Conservation (phyloP, 2,888 invertebrate genomes). For the Anthophora plumipes region DNA sequence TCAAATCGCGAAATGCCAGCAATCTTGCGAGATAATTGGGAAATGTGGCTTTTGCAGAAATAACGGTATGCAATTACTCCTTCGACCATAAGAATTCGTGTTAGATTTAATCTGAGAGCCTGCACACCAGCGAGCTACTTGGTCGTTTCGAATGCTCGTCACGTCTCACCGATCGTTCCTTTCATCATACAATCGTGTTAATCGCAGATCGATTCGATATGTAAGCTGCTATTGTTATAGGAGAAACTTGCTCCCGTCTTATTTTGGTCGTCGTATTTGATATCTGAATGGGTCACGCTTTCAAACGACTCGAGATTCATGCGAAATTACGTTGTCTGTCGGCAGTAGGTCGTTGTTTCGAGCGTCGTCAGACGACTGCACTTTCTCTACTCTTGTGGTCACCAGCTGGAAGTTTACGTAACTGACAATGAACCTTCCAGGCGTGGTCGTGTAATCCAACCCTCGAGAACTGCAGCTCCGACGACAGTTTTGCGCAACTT, state of each 20-base stretch:
- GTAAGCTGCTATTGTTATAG: not conserved
- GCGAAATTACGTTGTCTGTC: constrained; percentile 14
- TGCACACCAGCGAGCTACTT: not conserved
- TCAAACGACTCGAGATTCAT: not conserved
- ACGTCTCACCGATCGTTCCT: not conserved
- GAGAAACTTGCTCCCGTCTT: not conserved
- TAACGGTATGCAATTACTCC: constrained; percentile 7
- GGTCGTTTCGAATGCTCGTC: not conserved
- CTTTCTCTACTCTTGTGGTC: constrained; percentile 75
- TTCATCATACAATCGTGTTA: not conserved
- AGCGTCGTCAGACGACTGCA: constrained; percentile 62
- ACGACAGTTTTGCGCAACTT: not conserved
- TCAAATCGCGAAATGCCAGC: not conserved
- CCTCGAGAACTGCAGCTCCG: constrained; percentile 10
- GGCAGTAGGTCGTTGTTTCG: constrained; percentile 12
- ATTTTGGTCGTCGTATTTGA: not conserved
- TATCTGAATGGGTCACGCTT: not conserved
- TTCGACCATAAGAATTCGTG: not conserved
- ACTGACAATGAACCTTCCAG: constrained; percentile 82
- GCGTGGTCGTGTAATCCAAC: constrained; percentile 42
- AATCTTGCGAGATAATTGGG: not conserved
- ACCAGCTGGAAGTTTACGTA: constrained; percentile 75
- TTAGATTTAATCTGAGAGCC: constrained; percentile 5
- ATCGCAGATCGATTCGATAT: not conserved
- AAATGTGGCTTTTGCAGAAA: not conserved